A percentile compares a stretch with the other conserved stretches of the same genome.
These are phyloP conservation scores for Bombus cullumanus DNA, from an alignment of 1,140 invertebrate species.

Conservation along the genomic window DNA sequence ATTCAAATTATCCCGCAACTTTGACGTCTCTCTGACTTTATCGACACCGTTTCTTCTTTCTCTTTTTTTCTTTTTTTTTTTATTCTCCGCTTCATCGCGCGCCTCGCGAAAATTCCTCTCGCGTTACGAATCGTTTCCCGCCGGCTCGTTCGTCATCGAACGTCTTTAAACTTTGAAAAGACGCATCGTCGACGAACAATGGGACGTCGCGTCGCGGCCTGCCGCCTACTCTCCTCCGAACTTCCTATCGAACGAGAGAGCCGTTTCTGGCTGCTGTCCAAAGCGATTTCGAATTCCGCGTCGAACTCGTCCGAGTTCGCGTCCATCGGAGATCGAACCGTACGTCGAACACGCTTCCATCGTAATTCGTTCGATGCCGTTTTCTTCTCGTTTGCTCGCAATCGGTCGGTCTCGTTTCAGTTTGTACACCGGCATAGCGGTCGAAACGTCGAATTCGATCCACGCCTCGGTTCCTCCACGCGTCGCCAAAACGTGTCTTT, in stretches of 20 bases:
- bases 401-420: background rate
- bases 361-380: slow-evolving; percentile 49
- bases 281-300: slow-evolving; percentile 70
- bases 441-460: background rate
- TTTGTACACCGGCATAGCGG: background rate
- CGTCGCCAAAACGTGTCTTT: background rate
- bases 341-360: slow-evolving; percentile 55
- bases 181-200: slow-evolving; percentile 54
- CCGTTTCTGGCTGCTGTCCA: slow-evolving; percentile 64
- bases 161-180: slow-evolving; percentile 53
- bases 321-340: slow-evolving; percentile 51
- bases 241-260: slow-evolving; percentile 21
- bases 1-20: too few relatives aligned
- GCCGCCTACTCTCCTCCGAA: background rate
- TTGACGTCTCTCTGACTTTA: too few relatives aligned
- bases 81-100: too few relatives aligned
- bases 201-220: slow-evolving; percentile 9
- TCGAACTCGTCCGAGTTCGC: slow-evolving; percentile 10
- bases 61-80: too few relatives aligned
- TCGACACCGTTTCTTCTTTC: too few relatives aligned
- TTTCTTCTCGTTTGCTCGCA: background rate
- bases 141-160: slow-evolving; percentile 8
- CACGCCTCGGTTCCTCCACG: background rate
- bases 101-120: background rate
- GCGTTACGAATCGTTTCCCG: background rate